Percentiles rank a stretch among this genome's conserved stretches.
Evolutionary conservation across 2,797 vertebrate genomes (phyloP).

Genomic region (Halcyon smyrnensis): DNA sequence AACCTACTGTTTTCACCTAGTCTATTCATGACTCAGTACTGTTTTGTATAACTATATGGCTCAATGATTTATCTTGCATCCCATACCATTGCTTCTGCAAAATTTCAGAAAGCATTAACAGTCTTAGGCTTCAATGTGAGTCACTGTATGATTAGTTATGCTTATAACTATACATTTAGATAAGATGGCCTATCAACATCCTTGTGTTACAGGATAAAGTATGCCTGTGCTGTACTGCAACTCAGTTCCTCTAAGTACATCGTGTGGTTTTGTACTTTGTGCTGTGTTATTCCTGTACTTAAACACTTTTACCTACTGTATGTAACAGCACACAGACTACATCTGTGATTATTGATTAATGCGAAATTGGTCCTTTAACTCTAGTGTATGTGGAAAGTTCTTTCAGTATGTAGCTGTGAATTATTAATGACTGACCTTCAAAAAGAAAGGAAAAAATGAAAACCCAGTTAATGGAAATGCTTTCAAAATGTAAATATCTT

Average conservation of each 20-base stretch:
- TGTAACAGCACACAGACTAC: not conserved
- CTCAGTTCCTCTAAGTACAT: not conserved
- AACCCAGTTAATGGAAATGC: slow-evolving; percentile 20
- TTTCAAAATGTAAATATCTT: slow-evolving; percentile 45
- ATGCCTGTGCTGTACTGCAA: not conserved
- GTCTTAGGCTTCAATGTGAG: not conserved
- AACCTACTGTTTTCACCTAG: not conserved
- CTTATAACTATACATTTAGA: not conserved
- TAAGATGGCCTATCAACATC: not conserved
- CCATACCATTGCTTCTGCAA: not conserved
- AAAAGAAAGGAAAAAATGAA: not conserved
- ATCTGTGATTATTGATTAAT: not conserved
- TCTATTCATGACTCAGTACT: not conserved
- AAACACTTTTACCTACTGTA: not conserved
- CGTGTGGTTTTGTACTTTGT: not conserved
- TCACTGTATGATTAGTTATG: not conserved
- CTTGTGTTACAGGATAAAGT: not conserved
- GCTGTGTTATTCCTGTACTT: not conserved
- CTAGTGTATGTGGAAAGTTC: not conserved
- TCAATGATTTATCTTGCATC: not conserved
- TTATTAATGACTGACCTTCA: slow-evolving; percentile 67
- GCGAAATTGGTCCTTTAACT: not conserved
- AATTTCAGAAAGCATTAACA: not conserved
- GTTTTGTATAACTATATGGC: not conserved
- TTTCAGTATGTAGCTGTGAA: slow-evolving; percentile 16